Percentiles rank a stretch among this genome's conserved stretches.
Conservation (phyloP, 2,888 invertebrate species). For the Silvanus unidentatus region DNA sequence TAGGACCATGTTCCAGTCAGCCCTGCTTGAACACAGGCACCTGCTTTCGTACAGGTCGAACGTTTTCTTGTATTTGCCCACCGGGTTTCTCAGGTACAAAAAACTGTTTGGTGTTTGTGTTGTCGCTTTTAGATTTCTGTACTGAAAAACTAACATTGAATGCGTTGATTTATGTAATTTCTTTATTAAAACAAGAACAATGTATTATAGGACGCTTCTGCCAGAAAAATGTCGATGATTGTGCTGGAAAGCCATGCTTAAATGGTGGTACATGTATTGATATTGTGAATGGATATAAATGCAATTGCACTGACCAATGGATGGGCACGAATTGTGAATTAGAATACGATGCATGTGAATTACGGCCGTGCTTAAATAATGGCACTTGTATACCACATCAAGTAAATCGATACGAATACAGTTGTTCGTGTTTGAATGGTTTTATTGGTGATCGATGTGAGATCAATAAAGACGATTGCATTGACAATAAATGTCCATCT, state of each 20-base stretch:
- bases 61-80: slow-evolving; percentile 54
- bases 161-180: no score
- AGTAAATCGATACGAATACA: slow-evolving; percentile 48
- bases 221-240: slow-evolving; percentile 50
- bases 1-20: slow-evolving; percentile 53
- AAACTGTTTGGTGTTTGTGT: slow-evolving; percentile 10
- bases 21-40: slow-evolving; percentile 63
- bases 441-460: slow-evolving; percentile 62
- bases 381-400: slow-evolving; percentile 53
- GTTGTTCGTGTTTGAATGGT: slow-evolving; percentile 61
- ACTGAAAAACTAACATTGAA: no score
- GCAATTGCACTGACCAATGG: slow-evolving; percentile 55
- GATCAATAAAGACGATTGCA: slow-evolving; percentile 60
- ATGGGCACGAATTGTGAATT: slow-evolving; percentile 54
- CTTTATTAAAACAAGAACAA: neutral
- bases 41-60: slow-evolving; percentile 51
- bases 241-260: slow-evolving; percentile 49
- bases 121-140: slow-evolving; percentile 5
- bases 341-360: slow-evolving; percentile 53
- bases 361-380: slow-evolving; percentile 59
- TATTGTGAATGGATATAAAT: slow-evolving; percentile 49
- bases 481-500: slow-evolving; percentile 46
- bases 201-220: slow-evolving; percentile 49
- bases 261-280: slow-evolving; percentile 53
- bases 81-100: slow-evolving; percentile 55